Base-by-base conservation (phyloP, 2,888 invertebrate genomes). In the Diabrotica balteata region DNA sequence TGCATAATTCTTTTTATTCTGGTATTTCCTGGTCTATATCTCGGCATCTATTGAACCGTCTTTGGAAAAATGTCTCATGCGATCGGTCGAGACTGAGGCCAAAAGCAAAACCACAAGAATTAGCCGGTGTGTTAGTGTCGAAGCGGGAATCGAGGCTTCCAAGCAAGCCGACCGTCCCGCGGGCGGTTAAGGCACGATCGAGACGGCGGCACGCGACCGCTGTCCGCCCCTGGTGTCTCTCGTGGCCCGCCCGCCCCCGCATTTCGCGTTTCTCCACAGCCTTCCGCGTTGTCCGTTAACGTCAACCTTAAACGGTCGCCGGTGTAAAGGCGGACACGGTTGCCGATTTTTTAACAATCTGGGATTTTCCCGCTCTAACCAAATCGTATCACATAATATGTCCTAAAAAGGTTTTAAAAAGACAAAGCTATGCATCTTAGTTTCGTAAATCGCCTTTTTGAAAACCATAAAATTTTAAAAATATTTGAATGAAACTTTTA, bases 141-240 rank as follows among this genome's bases (percentile, higher is more conserved):
- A 53, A 53, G 53, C 61, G 42, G 53, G 52, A 65, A 65, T 44
- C 47, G 47, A 11, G 55, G 55, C 32, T 32, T 32, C 32, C 32
- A 32, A 32, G 32, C 32, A 32, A 32, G 75, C 75, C 77, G 77
- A 76, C 77, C 32, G 32, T 32, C 72, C 77, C 77, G 61, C 61
- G n/a, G 60, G 61, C 53, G 46, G 52, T 42, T 45, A 68, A 63
- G 61, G 67, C 67, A 60, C 70, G 68, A 69, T 72, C 68, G 68
- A 57, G 45, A 57, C 55, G 75, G 73, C 76, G 81, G 81, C 82
- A 81, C 82, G 82, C 82, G 82, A 81, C 81, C 80, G 80, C 79
- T 82, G 82, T 81, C 81, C 80, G 79, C 80, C 79, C 70, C 77
- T 78, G 76, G 72, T 70, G 74, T 67, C 69, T 65, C 54, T 54